Evolutionary conservation across 2,888 invertebrate genomes (phyloP).

Genomic region (Chloromyia formosa): DNA sequence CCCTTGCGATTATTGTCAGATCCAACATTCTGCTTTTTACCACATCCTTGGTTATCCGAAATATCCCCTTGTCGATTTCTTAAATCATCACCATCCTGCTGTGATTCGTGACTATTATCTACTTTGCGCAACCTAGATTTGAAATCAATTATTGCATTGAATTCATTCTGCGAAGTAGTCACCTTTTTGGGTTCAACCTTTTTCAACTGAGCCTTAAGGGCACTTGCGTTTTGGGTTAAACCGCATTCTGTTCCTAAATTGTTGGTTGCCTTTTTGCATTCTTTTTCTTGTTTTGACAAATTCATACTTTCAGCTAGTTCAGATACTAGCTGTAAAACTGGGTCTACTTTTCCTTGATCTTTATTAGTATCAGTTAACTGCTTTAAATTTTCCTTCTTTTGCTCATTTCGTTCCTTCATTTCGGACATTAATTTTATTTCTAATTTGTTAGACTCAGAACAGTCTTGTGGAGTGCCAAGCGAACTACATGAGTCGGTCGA

Average conservation of each 20-base stretch:
- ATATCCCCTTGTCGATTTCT: slow-evolving; percentile 37
- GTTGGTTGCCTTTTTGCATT: slow-evolving; percentile 50
- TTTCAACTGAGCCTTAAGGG: slow-evolving; percentile 76
- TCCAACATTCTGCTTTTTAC: slow-evolving; percentile 43
- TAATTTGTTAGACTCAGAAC: slow-evolving; percentile 74
- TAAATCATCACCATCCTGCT: slow-evolving; percentile 51
- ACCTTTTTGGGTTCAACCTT: slow-evolving; percentile 75
- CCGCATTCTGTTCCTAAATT: slow-evolving; percentile 54
- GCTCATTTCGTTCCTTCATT: slow-evolving; percentile 80
- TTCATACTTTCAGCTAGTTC: slow-evolving; percentile 87
- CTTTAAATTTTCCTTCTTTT: slow-evolving; percentile 69
- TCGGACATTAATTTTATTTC: slow-evolving; percentile 83
- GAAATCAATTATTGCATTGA: slow-evolving; percentile 79
- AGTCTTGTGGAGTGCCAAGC: slow-evolving; percentile 65
- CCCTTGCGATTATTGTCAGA: slow-evolving; percentile 44
- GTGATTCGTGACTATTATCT: slow-evolving; percentile 65
- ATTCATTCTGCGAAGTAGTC: slow-evolving; percentile 67
- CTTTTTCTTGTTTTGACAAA: slow-evolving; percentile 64
- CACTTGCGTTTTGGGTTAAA: slow-evolving; percentile 63
- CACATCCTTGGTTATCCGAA: slow-evolving; percentile 27
- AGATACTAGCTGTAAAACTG: slow-evolving; percentile 81
- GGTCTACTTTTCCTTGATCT: slow-evolving; percentile 68
- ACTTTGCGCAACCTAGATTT: slow-evolving; percentile 86
- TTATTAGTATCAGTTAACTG: slow-evolving; percentile 51
- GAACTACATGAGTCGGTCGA: slow-evolving; percentile 69